Conservation (phyloP, 2,797 vertebrate species). For the Vespertilio murinus region DNA sequence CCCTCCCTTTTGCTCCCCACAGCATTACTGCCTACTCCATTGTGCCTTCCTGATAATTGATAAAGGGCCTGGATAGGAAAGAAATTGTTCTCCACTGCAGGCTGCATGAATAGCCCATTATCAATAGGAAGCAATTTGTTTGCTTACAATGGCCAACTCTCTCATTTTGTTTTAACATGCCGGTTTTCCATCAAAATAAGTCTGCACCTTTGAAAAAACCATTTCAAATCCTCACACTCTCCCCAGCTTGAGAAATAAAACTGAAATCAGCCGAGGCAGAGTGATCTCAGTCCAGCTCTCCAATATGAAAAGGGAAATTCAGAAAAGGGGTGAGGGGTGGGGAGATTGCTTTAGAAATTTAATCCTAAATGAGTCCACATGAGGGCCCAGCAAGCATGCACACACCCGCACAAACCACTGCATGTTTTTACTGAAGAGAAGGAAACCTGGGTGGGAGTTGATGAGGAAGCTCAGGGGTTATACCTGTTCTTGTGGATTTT, state of each 20-base stretch:
- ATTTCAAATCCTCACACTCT: conserved; percentile 36
- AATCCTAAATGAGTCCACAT: background rate
- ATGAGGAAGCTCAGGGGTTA: background rate
- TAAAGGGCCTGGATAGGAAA: background rate
- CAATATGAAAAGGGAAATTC: conserved; percentile 15
- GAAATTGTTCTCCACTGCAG: background rate
- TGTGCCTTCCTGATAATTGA: conserved; percentile 2
- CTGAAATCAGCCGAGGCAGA: background rate
- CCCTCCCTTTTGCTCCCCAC: background rate
- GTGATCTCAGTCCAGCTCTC: background rate
- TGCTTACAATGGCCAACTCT: conserved; percentile 55
- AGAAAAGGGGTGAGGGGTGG: background rate
- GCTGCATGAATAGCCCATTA: conserved; percentile 54
- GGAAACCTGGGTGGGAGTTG: no score
- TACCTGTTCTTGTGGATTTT: background rate
- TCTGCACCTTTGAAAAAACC: conserved; percentile 50
- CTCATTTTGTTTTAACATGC: conserved; percentile 64
- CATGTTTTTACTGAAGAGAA: background rate
- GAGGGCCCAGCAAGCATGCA: no score
- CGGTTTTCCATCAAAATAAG: conserved; percentile 36
- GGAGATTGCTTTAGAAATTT: conserved; percentile 30
- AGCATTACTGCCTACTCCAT: background rate
- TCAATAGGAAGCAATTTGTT: conserved; percentile 60
- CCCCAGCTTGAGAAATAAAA: conserved; percentile 52
- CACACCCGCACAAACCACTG: background rate